These are phyloP conservation scores for Thryonomys swinderianus DNA, from an alignment of 2,113 vertebrate genomes.

Conservation along the genomic window DNA sequence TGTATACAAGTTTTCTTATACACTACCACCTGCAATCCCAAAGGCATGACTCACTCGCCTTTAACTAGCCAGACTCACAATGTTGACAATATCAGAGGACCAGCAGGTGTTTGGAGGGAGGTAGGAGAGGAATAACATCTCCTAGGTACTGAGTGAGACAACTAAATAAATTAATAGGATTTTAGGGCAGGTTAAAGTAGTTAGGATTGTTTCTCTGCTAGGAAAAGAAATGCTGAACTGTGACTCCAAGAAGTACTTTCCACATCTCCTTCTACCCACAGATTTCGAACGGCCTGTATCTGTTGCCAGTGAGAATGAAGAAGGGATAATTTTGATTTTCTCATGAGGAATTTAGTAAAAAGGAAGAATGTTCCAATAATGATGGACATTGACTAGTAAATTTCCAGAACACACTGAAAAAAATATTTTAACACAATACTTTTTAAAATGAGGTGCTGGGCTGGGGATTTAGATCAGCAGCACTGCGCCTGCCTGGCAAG, in stretches of 20 bases:
- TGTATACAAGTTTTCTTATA: neutral
- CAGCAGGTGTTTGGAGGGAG: neutral
- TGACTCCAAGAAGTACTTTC: neutral
- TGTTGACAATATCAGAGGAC: neutral
- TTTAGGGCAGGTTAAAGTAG: neutral
- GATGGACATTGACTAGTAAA: neutral
- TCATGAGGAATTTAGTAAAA: neutral
- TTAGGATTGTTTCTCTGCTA: neutral
- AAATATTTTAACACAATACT: neutral
- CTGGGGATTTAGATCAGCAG: too few relatives aligned
- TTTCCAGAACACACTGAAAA: neutral
- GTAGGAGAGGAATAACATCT: neutral
- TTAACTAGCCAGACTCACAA: constrained; percentile 5
- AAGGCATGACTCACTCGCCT: constrained; percentile 36
- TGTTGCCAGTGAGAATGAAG: neutral
- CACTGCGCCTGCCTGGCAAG: too few relatives aligned
- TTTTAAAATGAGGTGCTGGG: neutral
- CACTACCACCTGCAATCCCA: neutral
- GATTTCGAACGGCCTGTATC: neutral
- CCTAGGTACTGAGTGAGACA: neutral
- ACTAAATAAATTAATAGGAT: constrained; percentile 5
- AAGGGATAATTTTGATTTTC: constrained; percentile 33
- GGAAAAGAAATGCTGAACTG: neutral
- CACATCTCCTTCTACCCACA: too few relatives aligned
- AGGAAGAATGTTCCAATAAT: neutral